Percentiles rank a stretch among this genome's conserved stretches.
Evolutionary conservation across 30 jellyfish, hydroid and myxozoan genomes (phyloP).

Genomic region (Hydractinia symbiolongicarpus): DNA sequence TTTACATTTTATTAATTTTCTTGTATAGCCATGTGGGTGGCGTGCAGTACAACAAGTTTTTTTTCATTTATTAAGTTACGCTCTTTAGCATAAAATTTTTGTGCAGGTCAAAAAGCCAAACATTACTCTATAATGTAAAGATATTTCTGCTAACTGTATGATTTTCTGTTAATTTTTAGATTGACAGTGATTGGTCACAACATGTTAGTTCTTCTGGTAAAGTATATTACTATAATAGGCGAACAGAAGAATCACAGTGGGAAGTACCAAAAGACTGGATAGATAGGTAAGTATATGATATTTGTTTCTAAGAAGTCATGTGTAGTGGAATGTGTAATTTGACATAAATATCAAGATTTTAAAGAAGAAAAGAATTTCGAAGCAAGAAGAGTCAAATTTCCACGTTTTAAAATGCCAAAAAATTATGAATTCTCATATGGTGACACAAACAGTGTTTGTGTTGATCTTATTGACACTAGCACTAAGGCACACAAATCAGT

Average conservation of each 20-base stretch:
- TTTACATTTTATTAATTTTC: too few relatives aligned
- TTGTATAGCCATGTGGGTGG: too few relatives aligned
- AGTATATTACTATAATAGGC: slow-evolving; percentile 67
- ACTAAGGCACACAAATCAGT: too few relatives aligned
- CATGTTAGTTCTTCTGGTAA: slow-evolving; percentile 95
- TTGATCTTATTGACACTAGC: too few relatives aligned
- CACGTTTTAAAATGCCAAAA: not conserved
- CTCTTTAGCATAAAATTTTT: too few relatives aligned
- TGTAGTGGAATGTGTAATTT: not conserved
- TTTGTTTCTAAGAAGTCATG: not conserved
- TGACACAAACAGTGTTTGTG: too few relatives aligned
- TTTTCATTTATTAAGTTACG: too few relatives aligned
- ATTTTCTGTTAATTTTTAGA: slow-evolving; percentile 33
- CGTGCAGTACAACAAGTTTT: too few relatives aligned
- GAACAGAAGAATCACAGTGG: slow-evolving; percentile 92
- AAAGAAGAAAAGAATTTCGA: not conserved
- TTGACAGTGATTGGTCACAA: slow-evolving; percentile 81
- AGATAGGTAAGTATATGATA: slow-evolving; percentile 49
- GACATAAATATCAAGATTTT: not conserved
- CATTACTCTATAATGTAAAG: too few relatives aligned
- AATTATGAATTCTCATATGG: too few relatives aligned
- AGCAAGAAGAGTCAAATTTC: not conserved
- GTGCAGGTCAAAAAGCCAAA: too few relatives aligned
- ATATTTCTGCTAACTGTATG: too few relatives aligned
- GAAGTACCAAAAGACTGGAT: slow-evolving; percentile 87